Evolutionary conservation across 2,888 invertebrate species (phyloP).

Genomic region (Pardosa pseudoannulata): DNA sequence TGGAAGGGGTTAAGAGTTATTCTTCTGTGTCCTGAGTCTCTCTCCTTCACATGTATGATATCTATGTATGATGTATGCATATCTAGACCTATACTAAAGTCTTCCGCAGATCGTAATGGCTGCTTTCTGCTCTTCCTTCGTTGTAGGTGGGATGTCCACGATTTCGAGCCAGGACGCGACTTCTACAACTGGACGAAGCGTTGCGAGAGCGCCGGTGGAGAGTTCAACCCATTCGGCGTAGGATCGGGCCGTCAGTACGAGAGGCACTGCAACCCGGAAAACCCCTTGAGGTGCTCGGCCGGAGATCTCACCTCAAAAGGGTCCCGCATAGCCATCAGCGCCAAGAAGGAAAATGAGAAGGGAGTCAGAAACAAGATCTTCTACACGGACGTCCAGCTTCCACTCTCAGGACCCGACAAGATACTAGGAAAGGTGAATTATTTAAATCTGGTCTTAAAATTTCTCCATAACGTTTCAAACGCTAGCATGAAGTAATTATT

Average conservation of each 20-base stretch:
- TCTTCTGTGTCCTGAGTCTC: no score
- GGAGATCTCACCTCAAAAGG: constrained; percentile 83
- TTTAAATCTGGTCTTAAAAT: no score
- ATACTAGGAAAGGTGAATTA: constrained; percentile 80
- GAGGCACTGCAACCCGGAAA: constrained; percentile 67
- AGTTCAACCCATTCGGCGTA: constrained; percentile 88
- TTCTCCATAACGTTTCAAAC: no score
- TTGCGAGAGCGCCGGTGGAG: constrained; percentile 83
- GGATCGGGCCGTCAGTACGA: constrained; percentile 74
- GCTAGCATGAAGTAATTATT: no score
- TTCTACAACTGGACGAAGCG: constrained; percentile 93
- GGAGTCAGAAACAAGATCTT: constrained; percentile 79
- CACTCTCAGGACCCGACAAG: constrained; percentile 84
- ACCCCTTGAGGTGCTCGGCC: constrained; percentile 77
- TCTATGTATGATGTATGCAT: no score
- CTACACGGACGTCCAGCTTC: constrained; percentile 87
- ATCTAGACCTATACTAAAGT: no score
- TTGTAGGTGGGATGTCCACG: constrained; percentile 87
- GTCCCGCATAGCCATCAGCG: constrained; percentile 72
- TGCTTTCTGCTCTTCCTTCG: no score
- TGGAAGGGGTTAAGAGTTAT: no score
- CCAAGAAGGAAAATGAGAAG: constrained; percentile 47
- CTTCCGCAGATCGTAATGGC: no score
- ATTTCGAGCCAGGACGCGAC: constrained; percentile 86
- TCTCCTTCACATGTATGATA: no score